Base-by-base conservation (phyloP, 2,797 vertebrate species). In the Meda fulgida region DNA sequence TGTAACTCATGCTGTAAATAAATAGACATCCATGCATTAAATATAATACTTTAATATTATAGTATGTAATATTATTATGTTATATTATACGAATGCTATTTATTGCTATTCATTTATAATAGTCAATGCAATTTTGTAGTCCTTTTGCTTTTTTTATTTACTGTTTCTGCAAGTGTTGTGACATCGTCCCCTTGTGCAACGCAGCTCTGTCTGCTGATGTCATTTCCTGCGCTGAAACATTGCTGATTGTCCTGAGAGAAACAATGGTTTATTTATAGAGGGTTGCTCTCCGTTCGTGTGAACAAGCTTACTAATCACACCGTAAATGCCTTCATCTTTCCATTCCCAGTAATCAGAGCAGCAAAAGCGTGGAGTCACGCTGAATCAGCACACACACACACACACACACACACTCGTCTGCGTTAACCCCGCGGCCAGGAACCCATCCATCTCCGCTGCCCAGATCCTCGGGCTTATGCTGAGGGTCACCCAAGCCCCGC, bases 401-500 rank as follows among this genome's bases (percentile, higher is more conserved):
- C 63, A 51, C 46, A 31, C 65, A 53, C 48, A 43, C 55, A 38
- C 60, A 7, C 48, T 80, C 77, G 34, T 48, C 40, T 60, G 79
- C 78, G 81, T 84, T 87, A 87, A 81, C 86, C 86, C 80, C 72
- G 65, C 19, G 65, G 58, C 70, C 60, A 36, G 79, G n/a, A 78
- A n/a, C 70, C 65, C 72, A 84, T 84, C 83, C 72, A 71, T 87
- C 86, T 84, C 80, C 26, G 38, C 19, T 53, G 84, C 23, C 81
- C 38, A n/a, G 46, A 55, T 71, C 60, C 55, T 29, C 34, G 82
- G 40, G 69, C 81, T 78, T 31, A 80, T 60, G 72, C 21, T 43
- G 53, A 26, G 51, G 60, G 86, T 87, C 92, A 81, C 89, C 70
- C 91, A 89, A 89, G 86, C 85, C 63, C 29, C 48, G 55, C 7